Base-by-base conservation (phyloP, 2,888 invertebrate species). In the Notodonta dromedarius region DNA sequence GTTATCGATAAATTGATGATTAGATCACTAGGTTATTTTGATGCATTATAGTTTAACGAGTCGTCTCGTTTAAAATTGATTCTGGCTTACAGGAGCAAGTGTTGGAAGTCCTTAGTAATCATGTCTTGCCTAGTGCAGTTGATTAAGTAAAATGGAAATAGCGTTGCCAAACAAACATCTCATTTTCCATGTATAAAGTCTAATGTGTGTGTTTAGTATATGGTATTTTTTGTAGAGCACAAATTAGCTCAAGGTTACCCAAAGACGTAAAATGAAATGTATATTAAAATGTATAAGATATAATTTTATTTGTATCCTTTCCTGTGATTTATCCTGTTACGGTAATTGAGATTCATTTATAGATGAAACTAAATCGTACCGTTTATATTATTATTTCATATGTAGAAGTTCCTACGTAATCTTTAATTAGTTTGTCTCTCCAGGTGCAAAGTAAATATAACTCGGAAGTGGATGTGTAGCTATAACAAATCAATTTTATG, bases 261-360 rank as follows among this genome's bases (percentile, higher is more conserved):
- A 52, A 52, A 52, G 52, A 52, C 52, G 52, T 52, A 11, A 35
- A 50, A 9, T 50, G 50, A 13, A 53, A 53, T 53, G 24, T 53
- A 58, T 57, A 54, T 53, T 50, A 13, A 16, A 39, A 54, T 51
- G 9, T 32, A 53, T 58, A 57, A 60, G 54, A 61, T 59, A 58
- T 67, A 57, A 59, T 62, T 69, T 73, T 71, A 63, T 66, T 67
- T 53, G 53, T 66, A 70, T 70, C 65, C 66, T 64, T 61, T 75
- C 69, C 82, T 84, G 84, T 84, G 80, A 85, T 83, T 76, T 76
- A 74, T 67, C 60, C 73, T 66, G 60, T 75, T 78, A 74, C 80
- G 78, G 78, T 78, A 65, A 63, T 54, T 72, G 77, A 83, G 78
- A 80, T 81, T 77, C 73, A 65, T 65, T 73, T 68, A 61, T 67